Base-by-base conservation (phyloP, 2,888 invertebrate species). In the Eueremaeus valkanovi region DNA sequence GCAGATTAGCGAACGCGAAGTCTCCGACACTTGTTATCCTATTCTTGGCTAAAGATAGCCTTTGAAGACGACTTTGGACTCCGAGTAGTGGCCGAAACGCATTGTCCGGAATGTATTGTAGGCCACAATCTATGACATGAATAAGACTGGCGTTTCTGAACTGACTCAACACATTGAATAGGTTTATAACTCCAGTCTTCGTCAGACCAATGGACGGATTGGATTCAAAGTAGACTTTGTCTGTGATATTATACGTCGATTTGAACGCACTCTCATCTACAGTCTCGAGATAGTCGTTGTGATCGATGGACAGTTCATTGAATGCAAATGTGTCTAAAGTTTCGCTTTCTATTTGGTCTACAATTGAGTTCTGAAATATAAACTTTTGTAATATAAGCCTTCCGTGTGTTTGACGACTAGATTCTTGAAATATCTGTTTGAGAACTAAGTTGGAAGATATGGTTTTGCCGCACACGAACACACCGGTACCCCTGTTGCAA, bases 341-440 rank as follows among this genome's bases (percentile, higher is more conserved):
- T 8, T 70, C 29, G 6, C 16, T 13, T 36, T 42, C 70, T 1
- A 70, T 21, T 11, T 24, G 8, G 16, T 42, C 45, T 0, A 70
- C 45, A 36, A 70, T 70, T 27, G 70, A 70, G 45, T 45, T 70
- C 27, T 70, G 42, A 29, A 70, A 70, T 16, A 29, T n/a, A 70
- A 70, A 45, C 42, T 70, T 70, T 1, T 70, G 9, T 9, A 27
- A 70, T 13, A 70, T 6, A 70, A 70, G 16, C 18, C 18, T 45
- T 3, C 16, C 13, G 21, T 31, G n/a, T 33, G 33, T 66, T 13
- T 45, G 70, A 45, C 70, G 70, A 70, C 70, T 70, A 70, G 70
- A 70, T 27, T 70, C 70, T 70, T 70, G 70, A 18, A 70, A 70
- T 70, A 70, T 70, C 45, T 70, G 70, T 45, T 70, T 70, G 3